Evolutionary conservation across 1,140 invertebrate species (phyloP), one percentile per base, ranked within the genome.

Genomic region (Epicauta chinensis): DNA sequence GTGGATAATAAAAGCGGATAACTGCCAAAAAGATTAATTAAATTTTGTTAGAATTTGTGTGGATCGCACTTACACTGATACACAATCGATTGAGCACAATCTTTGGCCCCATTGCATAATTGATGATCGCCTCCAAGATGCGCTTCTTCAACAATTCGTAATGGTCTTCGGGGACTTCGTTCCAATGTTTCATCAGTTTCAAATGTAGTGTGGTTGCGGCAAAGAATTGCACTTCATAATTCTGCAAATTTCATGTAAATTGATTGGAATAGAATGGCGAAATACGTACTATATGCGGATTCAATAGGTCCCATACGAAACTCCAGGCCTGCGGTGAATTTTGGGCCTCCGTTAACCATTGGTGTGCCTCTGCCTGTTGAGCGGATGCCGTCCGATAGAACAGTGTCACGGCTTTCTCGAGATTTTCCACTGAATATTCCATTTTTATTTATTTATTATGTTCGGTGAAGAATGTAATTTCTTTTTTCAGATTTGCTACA

Each of bases 161-260:
- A 58, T 89, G 84, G 42, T 84, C 81, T 40, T 74, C 67, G 16
- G 91, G 89, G 23, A 96, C 77, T 75, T 94, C 88, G 63, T 81
- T 73, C 89, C 89, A 95, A 64, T 83, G 83, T 67, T 87, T 86
- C 54, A 89, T 81, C 31, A 96, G 80, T 73, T 96, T 96, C 0
- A 82, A 79, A 62, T 95, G 87, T 32, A 96, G 70, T 39, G 89
- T 91, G 41, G 84, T 90, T 5, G 92, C 91, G 48, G 86, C 93
- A 80, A 92, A 97, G 74, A 91, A 95, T 71, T 94, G 91, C 3
- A 92, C 84, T 75, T 94, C 91, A 45, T 82, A 79, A 36, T 80
- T 74, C 90, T 94, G 66, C n/a, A n/a, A n/a, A n/a, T n/a, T n/a
- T n/a, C n/a, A n/a, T n/a, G n/a, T n/a, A n/a, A n/a, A n/a, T n/a